Base-by-base conservation (phyloP, 2,797 vertebrate species). In the Lacerta agilis region DNA sequence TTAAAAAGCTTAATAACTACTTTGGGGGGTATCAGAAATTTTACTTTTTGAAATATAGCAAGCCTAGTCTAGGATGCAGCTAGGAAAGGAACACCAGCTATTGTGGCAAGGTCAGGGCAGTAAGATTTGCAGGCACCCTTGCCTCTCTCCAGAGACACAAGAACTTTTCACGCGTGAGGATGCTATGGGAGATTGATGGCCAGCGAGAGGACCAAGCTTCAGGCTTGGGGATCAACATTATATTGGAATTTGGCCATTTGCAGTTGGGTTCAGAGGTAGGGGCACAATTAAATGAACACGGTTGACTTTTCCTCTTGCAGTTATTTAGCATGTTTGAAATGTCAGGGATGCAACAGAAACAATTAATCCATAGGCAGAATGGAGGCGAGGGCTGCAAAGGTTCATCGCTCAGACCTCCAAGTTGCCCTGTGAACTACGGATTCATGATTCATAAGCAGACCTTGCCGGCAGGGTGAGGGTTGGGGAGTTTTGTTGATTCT, bases 281-380 rank as follows among this genome's bases (percentile, higher is more conserved):
- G 49, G 13, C 77, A 20, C 45, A 20, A 79, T 71, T 71, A 41
- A n/a, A 80, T 41, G 72, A 80, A 88, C 49, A 64, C 55, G 8
- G 38, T 2, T 75, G 82, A 80, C 55, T 80, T 85, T 66, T 36
- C 4, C 29, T 7, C 25, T 1, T 45, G 55, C 38, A 80, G n/a
- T 84, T 80, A 80, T 49, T 80, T 73, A 79, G 90, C 41, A 73
- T 25, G 38, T n/a, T 41, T 55, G 58, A 80, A 90, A 83, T 84
- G 85, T 78, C 82, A 87, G 6, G 43, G 49, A 75, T 79, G 71
- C 33, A 27, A 25, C 27, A 49, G 81, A 18, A 41, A 55, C 45
- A 33, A 87, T 84, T 61, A 87, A 84, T 76, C 71, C 13, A 41
- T 11, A 23, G 58, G 25, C 76, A 75, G 75, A 75, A 43, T 10